Conservation (phyloP, 2,888 invertebrate species). For the Ennomos fuscantarius region DNA sequence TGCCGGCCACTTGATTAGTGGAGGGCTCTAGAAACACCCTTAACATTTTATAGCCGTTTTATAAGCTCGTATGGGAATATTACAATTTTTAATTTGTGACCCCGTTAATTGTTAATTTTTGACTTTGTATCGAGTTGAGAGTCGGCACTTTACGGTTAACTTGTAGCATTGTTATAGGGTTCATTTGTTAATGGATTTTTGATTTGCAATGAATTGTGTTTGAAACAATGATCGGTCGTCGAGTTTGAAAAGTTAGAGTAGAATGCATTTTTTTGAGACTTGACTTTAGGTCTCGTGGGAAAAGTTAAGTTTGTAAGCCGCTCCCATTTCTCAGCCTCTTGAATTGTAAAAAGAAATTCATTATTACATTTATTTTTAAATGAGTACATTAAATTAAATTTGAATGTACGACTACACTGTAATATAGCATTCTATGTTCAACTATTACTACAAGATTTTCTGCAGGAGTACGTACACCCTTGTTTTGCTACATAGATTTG, state of each 20-base stretch:
- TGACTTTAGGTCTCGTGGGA: constrained; percentile 22
- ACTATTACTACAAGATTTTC: too few species aligned
- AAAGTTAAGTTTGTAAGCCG: constrained; percentile 13
- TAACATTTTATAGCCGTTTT: constrained; percentile 40
- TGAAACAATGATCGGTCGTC: constrained; percentile 20
- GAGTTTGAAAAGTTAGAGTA: constrained; percentile 12
- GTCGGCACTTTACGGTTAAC: constrained; percentile 15
- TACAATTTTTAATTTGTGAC: constrained; percentile 19
- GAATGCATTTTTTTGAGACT: constrained; percentile 2
- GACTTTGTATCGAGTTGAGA: constrained; percentile 42
- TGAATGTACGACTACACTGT: too few species aligned
- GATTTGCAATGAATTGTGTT: constrained; percentile 23
- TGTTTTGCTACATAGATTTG: too few species aligned
- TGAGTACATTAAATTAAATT: too few species aligned
- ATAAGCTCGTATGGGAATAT: constrained; percentile 31
- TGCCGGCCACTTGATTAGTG: constrained; percentile 58
- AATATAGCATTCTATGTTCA: too few species aligned
- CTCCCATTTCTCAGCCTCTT: neutral
- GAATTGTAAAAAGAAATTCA: neutral
- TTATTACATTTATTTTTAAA: neutral
- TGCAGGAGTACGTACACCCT: too few species aligned
- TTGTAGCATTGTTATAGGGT: constrained; percentile 16
- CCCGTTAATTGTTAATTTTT: constrained; percentile 34
- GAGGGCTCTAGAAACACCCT: constrained; percentile 44
- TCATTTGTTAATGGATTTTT: constrained; percentile 27